phyloP scores from a whole-genome alignment of 1,140 invertebrate species.

The Parapsyche elsis region DNA sequence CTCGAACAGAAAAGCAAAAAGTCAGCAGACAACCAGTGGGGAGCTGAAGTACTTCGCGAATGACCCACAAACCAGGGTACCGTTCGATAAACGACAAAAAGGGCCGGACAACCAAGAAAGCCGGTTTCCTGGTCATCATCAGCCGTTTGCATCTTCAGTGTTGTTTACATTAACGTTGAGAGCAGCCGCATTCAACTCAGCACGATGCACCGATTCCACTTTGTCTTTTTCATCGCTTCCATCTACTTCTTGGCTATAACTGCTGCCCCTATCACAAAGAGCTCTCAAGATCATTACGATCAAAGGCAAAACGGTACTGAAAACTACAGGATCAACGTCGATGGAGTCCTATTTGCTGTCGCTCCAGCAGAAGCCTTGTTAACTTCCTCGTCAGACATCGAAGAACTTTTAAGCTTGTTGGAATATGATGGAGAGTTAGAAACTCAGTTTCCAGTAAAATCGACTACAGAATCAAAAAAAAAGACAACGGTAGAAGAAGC shows the following conservation, averaged over 20 bases:
- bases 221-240: slow-evolving; percentile 29
- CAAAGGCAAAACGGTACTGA: slow-evolving; percentile 78
- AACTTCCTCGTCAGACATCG: slow-evolving; percentile 59
- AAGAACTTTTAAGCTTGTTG: slow-evolving; percentile 60
- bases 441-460: neutral
- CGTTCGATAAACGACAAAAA: slow-evolving; percentile 52
- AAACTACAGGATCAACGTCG: slow-evolving; percentile 73
- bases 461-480: slow-evolving; percentile 53
- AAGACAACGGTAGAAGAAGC: slow-evolving; percentile 42
- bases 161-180: slow-evolving; percentile 42
- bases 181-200: slow-evolving; percentile 36
- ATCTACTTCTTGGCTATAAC: slow-evolving; percentile 48
- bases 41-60: neutral
- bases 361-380: slow-evolving; percentile 70
- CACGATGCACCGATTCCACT: slow-evolving; percentile 12
- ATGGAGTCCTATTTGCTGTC: slow-evolving; percentile 73
- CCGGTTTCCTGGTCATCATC: slow-evolving; percentile 37
- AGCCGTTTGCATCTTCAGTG: slow-evolving; percentile 42
- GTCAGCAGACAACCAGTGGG: neutral
- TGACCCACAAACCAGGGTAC: slow-evolving; percentile 47
- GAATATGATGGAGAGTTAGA: slow-evolving; percentile 56
- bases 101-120: slow-evolving; percentile 42
- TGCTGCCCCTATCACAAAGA: slow-evolving; percentile 57
- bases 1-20: neutral
- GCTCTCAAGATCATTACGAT: slow-evolving; percentile 66